Evolutionary conservation across 2,888 invertebrate species (phyloP).

Genomic region (Tiliacea aurago): DNA sequence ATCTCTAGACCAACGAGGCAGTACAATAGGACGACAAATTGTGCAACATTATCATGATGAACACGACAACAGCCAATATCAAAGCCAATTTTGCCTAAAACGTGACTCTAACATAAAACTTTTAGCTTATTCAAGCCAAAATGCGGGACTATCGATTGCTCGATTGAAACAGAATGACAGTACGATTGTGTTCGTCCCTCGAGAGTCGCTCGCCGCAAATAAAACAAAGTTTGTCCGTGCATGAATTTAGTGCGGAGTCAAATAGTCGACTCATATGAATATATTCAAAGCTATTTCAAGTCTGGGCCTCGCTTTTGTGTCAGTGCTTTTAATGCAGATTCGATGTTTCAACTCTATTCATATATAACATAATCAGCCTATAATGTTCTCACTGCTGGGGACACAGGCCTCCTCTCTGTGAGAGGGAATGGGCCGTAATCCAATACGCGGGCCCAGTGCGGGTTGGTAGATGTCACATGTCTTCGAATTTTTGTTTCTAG

Average conservation of each 20-base stretch:
- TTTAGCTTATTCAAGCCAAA: slow-evolving; percentile 26
- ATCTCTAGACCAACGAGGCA: too few relatives aligned
- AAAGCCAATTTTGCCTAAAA: not conserved
- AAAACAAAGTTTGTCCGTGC: slow-evolving; percentile 55
- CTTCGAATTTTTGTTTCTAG: too few relatives aligned
- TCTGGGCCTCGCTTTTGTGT: slow-evolving; percentile 20
- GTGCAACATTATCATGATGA: too few relatives aligned
- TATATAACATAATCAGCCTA: too few relatives aligned
- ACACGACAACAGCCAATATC: too few relatives aligned
- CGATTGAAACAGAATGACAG: slow-evolving; percentile 58
- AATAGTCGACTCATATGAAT: slow-evolving; percentile 54
- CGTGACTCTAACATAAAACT: slow-evolving; percentile 7
- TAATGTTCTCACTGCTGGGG: too few relatives aligned
- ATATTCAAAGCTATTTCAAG: slow-evolving; percentile 50
- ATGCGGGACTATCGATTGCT: slow-evolving; percentile 44
- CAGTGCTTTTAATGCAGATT: slow-evolving; percentile 31
- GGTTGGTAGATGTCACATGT: too few relatives aligned
- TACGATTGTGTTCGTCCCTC: slow-evolving; percentile 42
- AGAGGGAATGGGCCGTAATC: too few relatives aligned
- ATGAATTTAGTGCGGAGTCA: slow-evolving; percentile 58
- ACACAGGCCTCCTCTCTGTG: too few relatives aligned
- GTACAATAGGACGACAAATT: too few relatives aligned
- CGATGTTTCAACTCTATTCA: not conserved
- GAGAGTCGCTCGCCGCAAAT: slow-evolving; percentile 52
- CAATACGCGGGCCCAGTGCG: too few relatives aligned